These are phyloP conservation scores for Phymastichus coffea DNA, from an alignment of 1,140 invertebrate species.

Conservation along the genomic window DNA sequence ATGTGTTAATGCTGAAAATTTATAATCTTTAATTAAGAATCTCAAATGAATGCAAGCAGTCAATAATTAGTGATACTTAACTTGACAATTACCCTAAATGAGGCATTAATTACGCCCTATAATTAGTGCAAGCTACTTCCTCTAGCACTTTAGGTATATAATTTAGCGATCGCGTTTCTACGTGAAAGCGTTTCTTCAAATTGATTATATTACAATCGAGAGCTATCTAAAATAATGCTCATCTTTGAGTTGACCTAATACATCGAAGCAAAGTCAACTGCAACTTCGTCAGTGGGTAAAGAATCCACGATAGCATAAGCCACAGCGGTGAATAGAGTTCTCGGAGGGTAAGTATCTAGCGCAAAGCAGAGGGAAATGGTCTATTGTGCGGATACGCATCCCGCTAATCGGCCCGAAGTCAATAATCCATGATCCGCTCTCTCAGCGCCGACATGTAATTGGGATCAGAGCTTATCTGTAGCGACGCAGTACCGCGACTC, in stretches of 20 bases:
- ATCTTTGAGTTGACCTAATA: too few species aligned
- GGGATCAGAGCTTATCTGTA: constrained; percentile 54
- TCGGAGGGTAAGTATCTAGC: constrained; percentile 5
- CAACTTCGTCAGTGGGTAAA: background rate
- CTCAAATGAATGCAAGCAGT: too few species aligned
- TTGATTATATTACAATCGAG: background rate
- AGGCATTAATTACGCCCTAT: too few species aligned
- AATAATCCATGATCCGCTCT: constrained; percentile 54
- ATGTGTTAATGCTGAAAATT: too few species aligned
- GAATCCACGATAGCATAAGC: background rate
- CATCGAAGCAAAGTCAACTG: background rate
- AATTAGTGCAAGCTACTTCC: too few species aligned
- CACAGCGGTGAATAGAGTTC: background rate
- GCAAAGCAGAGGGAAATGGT: background rate
- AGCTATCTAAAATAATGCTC: background rate
- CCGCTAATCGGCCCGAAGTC: constrained; percentile 44
- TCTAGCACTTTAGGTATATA: background rate
- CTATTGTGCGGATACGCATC: background rate
- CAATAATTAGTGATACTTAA: too few species aligned
- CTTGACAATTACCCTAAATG: too few species aligned
- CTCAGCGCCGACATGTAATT: constrained; percentile 49
- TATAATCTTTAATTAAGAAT: too few species aligned
- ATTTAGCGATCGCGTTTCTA: background rate
- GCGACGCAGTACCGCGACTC: constrained; percentile 26
- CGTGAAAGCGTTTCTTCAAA: background rate